phyloP scores from a whole-genome alignment of 1,140 invertebrate species.

The Procambarus virginalis region DNA sequence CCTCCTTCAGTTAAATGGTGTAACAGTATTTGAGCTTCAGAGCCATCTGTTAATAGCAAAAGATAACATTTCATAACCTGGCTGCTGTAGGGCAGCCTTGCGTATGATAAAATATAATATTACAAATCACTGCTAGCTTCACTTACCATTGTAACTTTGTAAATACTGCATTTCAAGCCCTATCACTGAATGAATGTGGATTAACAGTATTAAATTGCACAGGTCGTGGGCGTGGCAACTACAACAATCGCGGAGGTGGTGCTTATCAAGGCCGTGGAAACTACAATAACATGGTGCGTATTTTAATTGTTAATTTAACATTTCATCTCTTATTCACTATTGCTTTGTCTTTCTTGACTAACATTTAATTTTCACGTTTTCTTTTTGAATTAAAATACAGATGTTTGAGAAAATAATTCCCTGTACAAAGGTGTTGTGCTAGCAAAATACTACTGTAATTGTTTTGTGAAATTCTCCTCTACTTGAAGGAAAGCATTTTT shows the following conservation, averaged over 20 bases:
- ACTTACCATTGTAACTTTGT: no score
- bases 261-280: conserved; percentile 57
- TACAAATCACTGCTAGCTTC: no score
- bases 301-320: not conserved
- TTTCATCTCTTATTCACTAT: not conserved
- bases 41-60: no score
- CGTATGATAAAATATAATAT: no score
- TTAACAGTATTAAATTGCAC: not conserved
- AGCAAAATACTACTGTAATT: not conserved
- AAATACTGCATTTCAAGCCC: no score
- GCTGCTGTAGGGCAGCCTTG: no score
- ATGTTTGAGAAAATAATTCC: not conserved
- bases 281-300: conserved; percentile 65
- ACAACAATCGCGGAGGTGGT: conserved; percentile 53
- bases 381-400: not conserved
- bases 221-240: conserved; percentile 64
- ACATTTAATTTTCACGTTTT: not conserved
- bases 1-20: no score
- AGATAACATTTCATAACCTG: no score
- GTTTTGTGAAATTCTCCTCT: not conserved
- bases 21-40: no score
- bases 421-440: not conserved
- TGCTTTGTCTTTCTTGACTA: not conserved
- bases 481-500: not conserved
- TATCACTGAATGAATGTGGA: no score